Base-by-base conservation (phyloP, 2,113 vertebrate genomes). In the Chelonoidis abingdonii region DNA sequence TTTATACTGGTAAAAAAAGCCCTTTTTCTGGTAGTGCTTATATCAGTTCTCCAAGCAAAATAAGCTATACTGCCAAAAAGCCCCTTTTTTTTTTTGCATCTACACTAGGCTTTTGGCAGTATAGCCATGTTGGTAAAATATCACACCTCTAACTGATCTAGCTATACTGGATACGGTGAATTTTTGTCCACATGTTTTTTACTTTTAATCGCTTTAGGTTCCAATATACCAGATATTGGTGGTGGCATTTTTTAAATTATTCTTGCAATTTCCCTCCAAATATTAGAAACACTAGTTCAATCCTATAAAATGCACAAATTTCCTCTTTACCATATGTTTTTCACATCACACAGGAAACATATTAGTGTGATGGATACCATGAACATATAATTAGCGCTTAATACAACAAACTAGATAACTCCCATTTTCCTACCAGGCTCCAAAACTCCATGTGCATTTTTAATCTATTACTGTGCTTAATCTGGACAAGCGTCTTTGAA, bases 231-330 rank as follows among this genome's bases (percentile, higher is more conserved):
- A 11, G 5, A 29, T 89, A 93, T 84, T 65, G 65, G 84, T 29
- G 4, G 69, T 8, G 80, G 38, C 81, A n/a, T 80, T n/a, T 93
- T 96, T 96, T 93, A 95, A 97, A 96, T 91, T 97, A 96, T 94
- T 94, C 87, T n/a, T 69, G 35, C 62, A n/a, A 69, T 96, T 95
- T 96, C 95, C 29, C 89, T 87, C 92, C 91, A 94, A 95, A 94
- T 93, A 95, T 95, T 90, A 87, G 81, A 95, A 91, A 84, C 85
- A 83, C 14, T 53, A 87, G 91, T 93, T 89, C 17, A 57, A 1
- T 47, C 83, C 94, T 90, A 93, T 93, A 95, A 97, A 97, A 96
- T 86, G 83, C 84, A 29, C 78, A 84, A 96, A 92, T 92, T 89
- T 95, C 96, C 92, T 97, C 89, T 83, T 89, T 95, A 87, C 89